phyloP scores from a whole-genome alignment of 1,140 invertebrate genomes.

The Tyrophagus putrescentiae region DNA sequence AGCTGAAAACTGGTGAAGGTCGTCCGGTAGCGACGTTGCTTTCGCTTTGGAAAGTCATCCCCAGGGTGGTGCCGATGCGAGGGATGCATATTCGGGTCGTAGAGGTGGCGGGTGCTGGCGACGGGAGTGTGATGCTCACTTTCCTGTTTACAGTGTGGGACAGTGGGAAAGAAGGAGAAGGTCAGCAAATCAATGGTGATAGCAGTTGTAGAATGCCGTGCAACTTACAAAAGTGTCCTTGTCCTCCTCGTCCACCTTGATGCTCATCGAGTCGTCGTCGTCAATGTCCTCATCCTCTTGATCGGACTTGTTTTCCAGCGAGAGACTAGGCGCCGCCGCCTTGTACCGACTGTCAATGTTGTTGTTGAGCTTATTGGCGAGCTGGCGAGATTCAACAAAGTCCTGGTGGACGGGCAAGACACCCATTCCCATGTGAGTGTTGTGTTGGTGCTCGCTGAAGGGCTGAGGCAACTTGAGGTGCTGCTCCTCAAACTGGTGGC shows the following conservation, averaged over 20 bases:
- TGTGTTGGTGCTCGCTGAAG: neutral
- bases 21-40: slow-evolving; percentile 76
- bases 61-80: slow-evolving; percentile 13
- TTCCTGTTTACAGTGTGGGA: neutral
- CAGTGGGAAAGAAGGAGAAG: neutral
- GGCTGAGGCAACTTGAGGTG: slow-evolving; percentile 9
- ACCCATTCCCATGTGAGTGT: slow-evolving; percentile 11
- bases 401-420: slow-evolving; percentile 13
- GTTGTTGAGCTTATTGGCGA: neutral
- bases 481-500: neutral
- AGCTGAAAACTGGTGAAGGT: slow-evolving; percentile 82
- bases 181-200: neutral
- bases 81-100: slow-evolving; percentile 16
- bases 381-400: slow-evolving; percentile 6
- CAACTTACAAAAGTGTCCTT: slow-evolving; percentile 2
- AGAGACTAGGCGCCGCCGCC: neutral
- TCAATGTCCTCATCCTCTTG: slow-evolving; percentile 6
- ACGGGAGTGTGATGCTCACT: neutral
- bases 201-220: too few relatives aligned
- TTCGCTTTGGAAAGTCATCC: slow-evolving; percentile 51
- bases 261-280: slow-evolving; percentile 11
- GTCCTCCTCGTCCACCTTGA: slow-evolving; percentile 14
- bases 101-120: slow-evolving; percentile 1
- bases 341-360: neutral
- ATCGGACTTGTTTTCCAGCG: neutral